Base-by-base conservation (phyloP, 2,113 vertebrate species). In the Lethenteron camtschaticum region DNA sequence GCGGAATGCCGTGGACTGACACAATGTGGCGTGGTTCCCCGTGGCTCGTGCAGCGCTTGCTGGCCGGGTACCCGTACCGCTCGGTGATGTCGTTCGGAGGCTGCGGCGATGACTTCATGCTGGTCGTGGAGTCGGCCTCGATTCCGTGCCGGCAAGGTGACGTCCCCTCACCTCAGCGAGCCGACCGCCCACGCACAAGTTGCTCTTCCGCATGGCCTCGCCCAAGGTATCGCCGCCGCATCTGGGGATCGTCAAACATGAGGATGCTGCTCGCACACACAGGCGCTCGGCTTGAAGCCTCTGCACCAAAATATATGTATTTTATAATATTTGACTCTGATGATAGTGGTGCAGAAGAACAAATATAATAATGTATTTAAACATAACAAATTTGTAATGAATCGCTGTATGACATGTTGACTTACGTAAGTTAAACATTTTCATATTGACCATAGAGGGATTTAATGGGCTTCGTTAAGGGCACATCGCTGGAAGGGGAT, bases 61-160 rank as follows among this genome's bases (percentile, higher is more conserved):
- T 89, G 77, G 75, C 82, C 73, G 88, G 85, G 55, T 84, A 89
- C 69, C 71, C 77, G 11, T 84, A 90, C 70, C 92, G 83, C 78
- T 88, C 76, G 73, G 78, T 96, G 75, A 82, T 91, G 83, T 92
- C 86, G 7, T 99, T 99, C 1, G 94, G 94, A 75, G 89, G 87
- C 72, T 88, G 84, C 76, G 83, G 82, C 72, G 87, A 95, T 75
- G 86, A 90, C 75, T 90, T 99, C 75, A 95, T 95, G 90, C 77
- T 99, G 77, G 86, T 90, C 71, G 82, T 90, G 41, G 41, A 41
- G 41, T 41, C 41, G 41, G 41, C 41, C 41, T 41, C 41, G 41
- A 41, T 41, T 41, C 41, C 41, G 41, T 41, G 41, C 41, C 41
- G 41, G 41, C 41, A 41, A 41, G 41, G 41, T 6, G 41, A 41